Evolutionary conservation across 2,797 vertebrate genomes (phyloP).

Genomic region (Urophycis tenuis): DNA sequence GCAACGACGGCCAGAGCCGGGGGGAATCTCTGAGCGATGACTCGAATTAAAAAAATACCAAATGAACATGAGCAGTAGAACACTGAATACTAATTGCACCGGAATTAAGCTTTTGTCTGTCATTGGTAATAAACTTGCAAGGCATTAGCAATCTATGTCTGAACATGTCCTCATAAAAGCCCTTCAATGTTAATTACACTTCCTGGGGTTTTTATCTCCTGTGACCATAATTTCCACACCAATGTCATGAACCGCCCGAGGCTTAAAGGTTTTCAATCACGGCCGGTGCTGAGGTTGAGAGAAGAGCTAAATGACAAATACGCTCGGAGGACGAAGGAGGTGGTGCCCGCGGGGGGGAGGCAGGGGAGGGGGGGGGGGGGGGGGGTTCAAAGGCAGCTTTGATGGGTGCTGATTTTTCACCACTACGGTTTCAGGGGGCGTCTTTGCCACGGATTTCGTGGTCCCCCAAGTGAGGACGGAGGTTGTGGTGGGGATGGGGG

Average conservation of each 20-base stretch:
- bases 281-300: constrained; percentile 6
- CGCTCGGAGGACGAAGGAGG: constrained; percentile 29
- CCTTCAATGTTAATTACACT: constrained; percentile 25
- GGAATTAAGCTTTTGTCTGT: constrained; percentile 11
- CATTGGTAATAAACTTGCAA: constrained; percentile 9
- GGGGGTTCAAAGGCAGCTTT: constrained; percentile 37
- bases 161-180: constrained; percentile 23
- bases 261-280: constrained; percentile 17
- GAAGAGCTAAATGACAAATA: constrained; percentile 29
- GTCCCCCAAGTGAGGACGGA: constrained; percentile 4
- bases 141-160: constrained; percentile 9
- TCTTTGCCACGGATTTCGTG: not conserved
- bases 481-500: constrained; percentile 17
- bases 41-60: not conserved
- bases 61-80: not conserved
- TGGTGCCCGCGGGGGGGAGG: constrained; percentile 9
- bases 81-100: constrained; percentile 18
- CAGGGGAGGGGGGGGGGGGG: constrained; percentile 19
- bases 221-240: constrained; percentile 33
- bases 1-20: not conserved
- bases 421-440: constrained; percentile 22
- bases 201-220: constrained; percentile 23
- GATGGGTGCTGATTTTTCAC: constrained; percentile 40
- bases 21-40: not conserved
- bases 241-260: constrained; percentile 29